These are phyloP conservation scores for Troides oblongomaculatus DNA, from an alignment of 2,888 invertebrate species.

Conservation along the genomic window DNA sequence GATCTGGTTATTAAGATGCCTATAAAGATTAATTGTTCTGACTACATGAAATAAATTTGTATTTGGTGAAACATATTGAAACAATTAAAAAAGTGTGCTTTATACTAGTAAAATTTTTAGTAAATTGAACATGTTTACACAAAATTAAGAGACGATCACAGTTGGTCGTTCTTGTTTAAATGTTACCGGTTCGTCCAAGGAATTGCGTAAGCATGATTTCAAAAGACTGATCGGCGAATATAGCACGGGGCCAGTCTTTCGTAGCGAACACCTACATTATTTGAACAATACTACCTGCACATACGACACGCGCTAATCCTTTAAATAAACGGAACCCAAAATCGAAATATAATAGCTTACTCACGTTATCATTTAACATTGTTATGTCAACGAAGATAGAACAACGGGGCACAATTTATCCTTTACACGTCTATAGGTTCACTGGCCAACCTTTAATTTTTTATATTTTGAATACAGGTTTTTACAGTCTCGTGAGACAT, in stretches of 20 bases:
- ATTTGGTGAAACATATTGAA: too few relatives aligned
- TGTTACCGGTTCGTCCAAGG: constrained; percentile 64
- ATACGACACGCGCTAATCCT: constrained; percentile 59
- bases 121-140: not conserved
- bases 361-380: constrained; percentile 55
- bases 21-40: too few relatives aligned
- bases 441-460: constrained; percentile 15
- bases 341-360: constrained; percentile 46
- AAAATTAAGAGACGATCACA: constrained; percentile 37
- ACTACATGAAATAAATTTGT: too few relatives aligned
- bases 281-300: constrained; percentile 60
- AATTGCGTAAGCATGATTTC: constrained; percentile 67
- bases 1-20: too few relatives aligned
- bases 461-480: constrained; percentile 17
- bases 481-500: not conserved
- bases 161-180: constrained; percentile 49
- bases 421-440: constrained; percentile 35
- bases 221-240: constrained; percentile 64
- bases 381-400: constrained; percentile 33
- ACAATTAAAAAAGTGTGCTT: not conserved
- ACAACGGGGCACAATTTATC: constrained; percentile 32
- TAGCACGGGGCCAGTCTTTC: constrained; percentile 75
- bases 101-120: not conserved
- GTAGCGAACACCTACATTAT: constrained; percentile 66
- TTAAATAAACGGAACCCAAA: constrained; percentile 57